Conservation (phyloP, 2,797 vertebrate species). For the Ceryle rudis region DNA sequence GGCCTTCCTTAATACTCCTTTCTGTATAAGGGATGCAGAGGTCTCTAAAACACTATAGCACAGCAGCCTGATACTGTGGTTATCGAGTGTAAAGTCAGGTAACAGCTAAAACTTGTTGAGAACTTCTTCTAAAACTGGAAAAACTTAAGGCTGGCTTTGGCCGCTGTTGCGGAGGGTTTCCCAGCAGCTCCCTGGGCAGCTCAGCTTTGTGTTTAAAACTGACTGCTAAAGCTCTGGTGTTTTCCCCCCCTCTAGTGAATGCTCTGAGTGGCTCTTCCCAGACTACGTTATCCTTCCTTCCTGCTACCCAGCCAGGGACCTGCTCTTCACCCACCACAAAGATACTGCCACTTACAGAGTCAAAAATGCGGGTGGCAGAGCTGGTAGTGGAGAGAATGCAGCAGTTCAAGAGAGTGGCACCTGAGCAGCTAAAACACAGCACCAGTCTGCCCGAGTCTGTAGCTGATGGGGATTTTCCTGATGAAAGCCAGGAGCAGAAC, state of each 20-base stretch:
- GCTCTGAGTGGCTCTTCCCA: neutral
- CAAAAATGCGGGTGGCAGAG: slow-evolving; percentile 74
- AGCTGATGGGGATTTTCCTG: neutral
- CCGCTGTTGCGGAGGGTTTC: neutral
- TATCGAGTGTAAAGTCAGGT: neutral
- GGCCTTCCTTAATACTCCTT: neutral
- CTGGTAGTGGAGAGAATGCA: slow-evolving; percentile 89
- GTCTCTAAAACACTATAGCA: neutral
- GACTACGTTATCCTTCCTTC: neutral
- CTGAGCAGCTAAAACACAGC: slow-evolving; percentile 78
- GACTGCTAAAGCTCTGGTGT: neutral
- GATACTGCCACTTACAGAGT: neutral
- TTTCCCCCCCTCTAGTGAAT: slow-evolving; percentile 33
- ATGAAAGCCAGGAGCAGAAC: slow-evolving; percentile 4
- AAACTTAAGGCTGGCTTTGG: neutral
- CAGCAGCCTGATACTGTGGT: neutral
- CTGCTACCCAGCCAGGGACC: neutral
- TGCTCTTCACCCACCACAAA: slow-evolving; percentile 33
- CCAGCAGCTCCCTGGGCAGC: neutral
- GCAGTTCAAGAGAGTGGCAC: slow-evolving; percentile 86
- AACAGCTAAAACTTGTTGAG: neutral
- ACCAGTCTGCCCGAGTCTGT: neutral
- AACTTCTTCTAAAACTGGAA: neutral
- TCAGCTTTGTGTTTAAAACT: neutral
- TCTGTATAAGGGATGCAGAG: neutral